These are phyloP conservation scores for Meriones unguiculatus DNA, from an alignment of 2,113 vertebrate genomes.

Conservation along the genomic window DNA sequence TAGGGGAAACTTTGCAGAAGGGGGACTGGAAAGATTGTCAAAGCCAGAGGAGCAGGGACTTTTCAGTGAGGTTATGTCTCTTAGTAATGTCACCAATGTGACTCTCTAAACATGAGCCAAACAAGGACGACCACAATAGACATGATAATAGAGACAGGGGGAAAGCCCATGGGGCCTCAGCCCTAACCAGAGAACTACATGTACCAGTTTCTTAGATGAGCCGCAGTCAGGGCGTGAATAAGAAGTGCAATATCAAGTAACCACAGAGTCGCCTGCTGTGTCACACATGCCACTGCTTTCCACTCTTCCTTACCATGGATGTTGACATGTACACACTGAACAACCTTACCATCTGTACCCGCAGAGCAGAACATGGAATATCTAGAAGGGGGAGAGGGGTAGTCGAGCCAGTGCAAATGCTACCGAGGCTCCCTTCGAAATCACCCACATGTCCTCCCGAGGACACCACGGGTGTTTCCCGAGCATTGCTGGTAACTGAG, in stretches of 20 bases:
- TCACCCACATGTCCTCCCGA: not conserved
- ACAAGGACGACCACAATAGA: not conserved
- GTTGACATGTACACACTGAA: not conserved
- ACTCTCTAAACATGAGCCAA: not conserved
- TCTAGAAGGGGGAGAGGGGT: not conserved
- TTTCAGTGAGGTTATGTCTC: not conserved
- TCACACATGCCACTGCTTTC: not conserved
- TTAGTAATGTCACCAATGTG: not conserved
- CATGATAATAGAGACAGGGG: not conserved
- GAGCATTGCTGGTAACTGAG: accelerated
- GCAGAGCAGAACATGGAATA: not conserved
- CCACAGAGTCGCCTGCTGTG: not conserved
- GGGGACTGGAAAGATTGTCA: not conserved
- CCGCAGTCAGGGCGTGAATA: not conserved
- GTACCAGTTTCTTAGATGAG: not conserved
- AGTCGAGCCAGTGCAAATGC: not conserved
- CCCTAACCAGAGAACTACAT: not conserved
- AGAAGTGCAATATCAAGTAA: not conserved
- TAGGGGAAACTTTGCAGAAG: not conserved
- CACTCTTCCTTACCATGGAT: not conserved
- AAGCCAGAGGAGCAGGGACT: not conserved
- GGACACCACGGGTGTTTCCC: not conserved
- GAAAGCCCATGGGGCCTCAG: not conserved
- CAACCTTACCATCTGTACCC: not conserved
- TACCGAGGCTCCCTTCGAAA: not conserved